Evolutionary conservation across 2,888 invertebrate species (phyloP), one percentile per base, ranked within the genome.

Genomic region (Odontocolon sp.): DNA sequence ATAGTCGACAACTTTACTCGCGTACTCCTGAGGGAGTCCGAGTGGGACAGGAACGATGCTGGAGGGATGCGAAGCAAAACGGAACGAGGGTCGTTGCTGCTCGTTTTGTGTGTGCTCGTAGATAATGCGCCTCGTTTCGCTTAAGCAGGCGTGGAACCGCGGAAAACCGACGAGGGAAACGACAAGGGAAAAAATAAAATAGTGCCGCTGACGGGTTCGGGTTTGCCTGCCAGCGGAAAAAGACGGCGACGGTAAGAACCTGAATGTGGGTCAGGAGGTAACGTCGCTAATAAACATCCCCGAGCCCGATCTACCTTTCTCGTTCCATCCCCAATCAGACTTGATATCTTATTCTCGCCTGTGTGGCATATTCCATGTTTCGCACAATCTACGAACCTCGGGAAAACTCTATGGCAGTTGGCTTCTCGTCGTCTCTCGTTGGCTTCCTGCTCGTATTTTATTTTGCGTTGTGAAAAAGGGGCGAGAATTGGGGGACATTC

Each of bases 101-200:
- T 38, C 26, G 23, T 59, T 61, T 45, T 36, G 52, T 42, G 54
- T 42, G 40, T 50, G 38, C 64, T 59, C 73, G 57, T 68, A 76
- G 80, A 78, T 79, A 79, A 79, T 79, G 74, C 63, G 72, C 69
- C 72, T 79, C 74, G 67, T 80, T 80, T 74, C 71, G 75, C 69
- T 77, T 71, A 67, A 80, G 71, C 78, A 68, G 68, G 54, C 76
- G 56, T 28, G 52, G 54, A 72, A 72, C 45, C 54, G 36, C 33
- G 66, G 38, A 59, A 66, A 57, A 73, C 18, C 61, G 36, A 36
- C 56, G 18, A 26, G 57, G 56, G 69, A 75, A 36, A 64, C 47
- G 57, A 68, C 64, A 54, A 11, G 40, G 61, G 57, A 5, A 26
- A 67, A 73, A 59, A 67, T 21, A 33, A 23, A 36, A 26, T 6